Evolutionary conservation across 2,113 vertebrate species (phyloP).

Genomic region (Indri indri): DNA sequence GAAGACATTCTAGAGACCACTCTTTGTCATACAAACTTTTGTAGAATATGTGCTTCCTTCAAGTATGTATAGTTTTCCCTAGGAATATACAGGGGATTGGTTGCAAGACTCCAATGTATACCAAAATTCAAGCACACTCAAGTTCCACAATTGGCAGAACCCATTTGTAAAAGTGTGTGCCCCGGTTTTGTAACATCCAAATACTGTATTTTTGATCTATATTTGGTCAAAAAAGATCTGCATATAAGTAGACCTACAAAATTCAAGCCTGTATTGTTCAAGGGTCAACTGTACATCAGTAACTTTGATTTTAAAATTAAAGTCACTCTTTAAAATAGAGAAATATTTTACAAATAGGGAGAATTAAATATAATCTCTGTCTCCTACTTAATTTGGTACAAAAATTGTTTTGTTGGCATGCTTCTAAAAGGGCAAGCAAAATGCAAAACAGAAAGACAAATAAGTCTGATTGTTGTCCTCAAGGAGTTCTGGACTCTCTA

Average conservation of each 20-base stretch:
- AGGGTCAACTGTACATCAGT: not conserved
- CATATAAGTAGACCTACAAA: not conserved
- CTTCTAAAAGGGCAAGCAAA: not conserved
- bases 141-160: not conserved
- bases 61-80: not conserved
- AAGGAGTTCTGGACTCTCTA: not conserved
- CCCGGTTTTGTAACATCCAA: fast-evolving
- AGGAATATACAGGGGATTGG: not conserved
- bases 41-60: not conserved
- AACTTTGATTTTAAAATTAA: conserved; percentile 16
- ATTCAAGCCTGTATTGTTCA: not conserved
- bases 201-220: not conserved
- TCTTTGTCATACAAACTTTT: not conserved
- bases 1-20: fast-evolving
- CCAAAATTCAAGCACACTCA: not conserved
- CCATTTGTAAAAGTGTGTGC: not conserved
- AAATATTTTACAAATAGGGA: not conserved
- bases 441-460: not conserved
- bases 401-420: not conserved
- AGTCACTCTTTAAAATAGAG: not conserved
- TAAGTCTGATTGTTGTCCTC: not conserved
- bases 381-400: not conserved
- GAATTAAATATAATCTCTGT: not conserved
- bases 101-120: not conserved
- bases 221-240: not conserved